Evolutionary conservation across 2,113 vertebrate genomes (phyloP).

Genomic region (Phoenicopterus ruber): DNA sequence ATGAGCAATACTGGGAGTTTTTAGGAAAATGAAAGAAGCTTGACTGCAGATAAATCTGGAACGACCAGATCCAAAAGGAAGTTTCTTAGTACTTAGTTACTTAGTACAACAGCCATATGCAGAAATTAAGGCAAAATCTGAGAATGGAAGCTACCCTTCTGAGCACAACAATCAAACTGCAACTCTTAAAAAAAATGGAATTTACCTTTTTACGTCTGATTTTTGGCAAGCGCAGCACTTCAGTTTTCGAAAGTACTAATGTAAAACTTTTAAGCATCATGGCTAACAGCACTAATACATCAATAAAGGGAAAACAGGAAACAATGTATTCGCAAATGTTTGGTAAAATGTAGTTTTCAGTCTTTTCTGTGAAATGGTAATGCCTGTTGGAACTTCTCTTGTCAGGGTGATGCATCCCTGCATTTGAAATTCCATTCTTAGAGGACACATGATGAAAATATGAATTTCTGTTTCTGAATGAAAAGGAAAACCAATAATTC

Average conservation of each 20-base stretch:
- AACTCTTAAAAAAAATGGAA: background rate
- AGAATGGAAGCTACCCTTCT: background rate
- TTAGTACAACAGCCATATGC: background rate
- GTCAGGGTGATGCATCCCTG: background rate
- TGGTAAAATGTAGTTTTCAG: background rate
- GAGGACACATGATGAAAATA: background rate
- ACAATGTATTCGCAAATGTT: background rate
- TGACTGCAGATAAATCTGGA: background rate
- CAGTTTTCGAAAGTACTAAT: background rate
- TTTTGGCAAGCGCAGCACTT: background rate
- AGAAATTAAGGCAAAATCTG: background rate
- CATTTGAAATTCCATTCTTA: background rate
- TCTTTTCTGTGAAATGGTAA: background rate
- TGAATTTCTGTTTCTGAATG: background rate
- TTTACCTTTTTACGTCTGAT: background rate
- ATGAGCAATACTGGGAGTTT: background rate
- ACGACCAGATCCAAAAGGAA: background rate
- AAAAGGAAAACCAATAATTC: conserved; percentile 4
- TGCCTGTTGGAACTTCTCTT: background rate
- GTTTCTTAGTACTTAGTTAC: background rate
- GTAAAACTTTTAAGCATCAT: background rate
- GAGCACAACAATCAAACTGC: background rate
- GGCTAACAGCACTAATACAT: background rate
- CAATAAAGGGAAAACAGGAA: background rate
- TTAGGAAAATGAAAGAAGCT: background rate